Conservation (phyloP, 1,140 invertebrate genomes). For the Danaus plexippus region DNA sequence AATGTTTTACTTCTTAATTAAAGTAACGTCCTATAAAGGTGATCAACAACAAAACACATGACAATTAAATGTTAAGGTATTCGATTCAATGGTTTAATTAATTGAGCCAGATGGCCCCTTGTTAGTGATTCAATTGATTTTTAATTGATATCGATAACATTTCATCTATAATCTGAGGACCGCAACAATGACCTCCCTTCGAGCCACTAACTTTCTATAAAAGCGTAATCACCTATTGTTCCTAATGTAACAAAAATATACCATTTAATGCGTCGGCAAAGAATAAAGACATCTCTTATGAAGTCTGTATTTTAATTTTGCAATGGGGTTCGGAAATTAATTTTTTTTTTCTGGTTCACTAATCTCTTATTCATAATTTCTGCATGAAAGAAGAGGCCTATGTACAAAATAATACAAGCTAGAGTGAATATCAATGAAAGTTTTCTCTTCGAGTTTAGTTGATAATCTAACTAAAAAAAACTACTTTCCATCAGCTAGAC, state of each 20-base stretch:
- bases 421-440: no score
- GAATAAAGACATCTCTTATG: constrained; percentile 15
- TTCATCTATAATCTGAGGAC: constrained; percentile 40
- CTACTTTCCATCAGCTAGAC: no score
- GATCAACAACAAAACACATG: constrained; percentile 17
- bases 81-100: constrained; percentile 49
- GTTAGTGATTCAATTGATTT: constrained; percentile 59
- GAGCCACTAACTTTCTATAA: constrained; percentile 55
- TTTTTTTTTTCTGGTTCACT: no score
- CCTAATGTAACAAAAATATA: constrained; percentile 46
- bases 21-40: constrained; percentile 1
- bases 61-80: constrained; percentile 32
- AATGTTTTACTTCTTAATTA: neutral
- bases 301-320: no score
- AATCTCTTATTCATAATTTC: no score
- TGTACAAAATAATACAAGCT: no score
- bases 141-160: constrained; percentile 62
- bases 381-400: no score
- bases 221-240: constrained; percentile 67
- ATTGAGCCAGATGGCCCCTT: constrained; percentile 65
- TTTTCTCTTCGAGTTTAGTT: no score
- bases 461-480: no score
- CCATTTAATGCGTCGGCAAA: constrained; percentile 41
- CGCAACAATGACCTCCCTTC: constrained; percentile 59
- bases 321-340: no score